phyloP scores from a whole-genome alignment of 2,888 invertebrate genomes.

The Pediacus dermestoides region DNA sequence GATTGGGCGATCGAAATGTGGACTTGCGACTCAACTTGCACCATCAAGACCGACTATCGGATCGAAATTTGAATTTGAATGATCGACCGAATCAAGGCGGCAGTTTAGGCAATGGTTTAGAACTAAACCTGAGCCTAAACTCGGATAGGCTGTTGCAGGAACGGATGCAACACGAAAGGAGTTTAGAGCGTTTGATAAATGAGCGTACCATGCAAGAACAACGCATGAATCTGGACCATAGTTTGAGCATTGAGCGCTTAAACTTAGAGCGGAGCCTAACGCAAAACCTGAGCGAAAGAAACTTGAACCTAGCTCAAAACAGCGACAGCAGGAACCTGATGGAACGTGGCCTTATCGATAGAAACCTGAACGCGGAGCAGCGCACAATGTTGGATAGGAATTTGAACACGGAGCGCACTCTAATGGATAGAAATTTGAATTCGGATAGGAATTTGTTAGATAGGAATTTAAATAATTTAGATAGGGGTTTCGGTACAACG shows the following conservation, averaged over 20 bases:
- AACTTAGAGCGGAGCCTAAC: slow-evolving; percentile 42
- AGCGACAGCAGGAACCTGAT: slow-evolving; percentile 26
- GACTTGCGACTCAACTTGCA: slow-evolving; percentile 46
- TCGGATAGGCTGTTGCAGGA: slow-evolving; percentile 39
- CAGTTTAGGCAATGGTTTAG: slow-evolving; percentile 25
- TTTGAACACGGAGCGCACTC: slow-evolving; percentile 13
- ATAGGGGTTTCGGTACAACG: slow-evolving; percentile 19
- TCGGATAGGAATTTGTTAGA: slow-evolving; percentile 40
- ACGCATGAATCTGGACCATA: slow-evolving; percentile 39
- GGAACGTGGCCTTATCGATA: slow-evolving; percentile 3
- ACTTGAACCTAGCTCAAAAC: slow-evolving; percentile 19
- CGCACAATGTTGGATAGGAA: slow-evolving; percentile 8
- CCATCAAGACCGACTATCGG: slow-evolving; percentile 31
- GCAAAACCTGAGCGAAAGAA: slow-evolving; percentile 30
- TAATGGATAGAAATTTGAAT: slow-evolving; percentile 16
- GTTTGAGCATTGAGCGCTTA: slow-evolving; percentile 41
- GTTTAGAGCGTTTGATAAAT: slow-evolving; percentile 42
- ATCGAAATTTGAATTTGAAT: slow-evolving; percentile 6
- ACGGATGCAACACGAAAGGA: slow-evolving; percentile 41
- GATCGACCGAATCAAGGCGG: not conserved
- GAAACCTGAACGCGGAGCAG: slow-evolving; percentile 12
- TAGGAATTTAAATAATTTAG: slow-evolving; percentile 31
- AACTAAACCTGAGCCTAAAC: slow-evolving; percentile 45
- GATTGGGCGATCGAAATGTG: slow-evolving; percentile 47
- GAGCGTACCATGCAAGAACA: slow-evolving; percentile 38